A percentile compares a stretch with the other conserved stretches of the same genome.
Evolutionary conservation across 1,140 invertebrate genomes (phyloP).

Genomic region (Cryptotermes secundus): DNA sequence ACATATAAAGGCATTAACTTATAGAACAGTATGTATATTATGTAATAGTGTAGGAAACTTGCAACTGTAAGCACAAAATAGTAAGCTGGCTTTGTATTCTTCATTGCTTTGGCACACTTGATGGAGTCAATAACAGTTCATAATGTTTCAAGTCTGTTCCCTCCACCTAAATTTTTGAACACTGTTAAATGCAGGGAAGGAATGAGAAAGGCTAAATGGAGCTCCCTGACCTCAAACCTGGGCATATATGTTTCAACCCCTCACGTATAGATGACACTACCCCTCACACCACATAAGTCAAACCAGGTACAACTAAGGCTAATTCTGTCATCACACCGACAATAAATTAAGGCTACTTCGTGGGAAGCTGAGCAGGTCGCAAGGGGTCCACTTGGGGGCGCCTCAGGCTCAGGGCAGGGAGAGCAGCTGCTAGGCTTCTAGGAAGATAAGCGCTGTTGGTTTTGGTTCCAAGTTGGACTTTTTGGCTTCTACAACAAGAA

Average conservation of each 20-base stretch:
- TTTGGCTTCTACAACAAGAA: slow-evolving; percentile 85
- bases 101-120: not conserved
- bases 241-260: not conserved
- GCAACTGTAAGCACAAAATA: slow-evolving; percentile 1
- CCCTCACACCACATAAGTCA: not conserved
- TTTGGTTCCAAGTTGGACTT: slow-evolving; percentile 87
- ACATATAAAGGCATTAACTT: not conserved
- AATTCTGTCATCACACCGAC: not conserved
- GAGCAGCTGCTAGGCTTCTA: slow-evolving; percentile 75
- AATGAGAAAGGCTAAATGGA: not conserved
- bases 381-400: not conserved
- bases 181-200: too few species aligned
- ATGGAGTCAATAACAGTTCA: too few species aligned
- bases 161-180: too few species aligned
- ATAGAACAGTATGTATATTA: not conserved
- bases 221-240: not conserved
- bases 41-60: too few species aligned
- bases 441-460: slow-evolving; percentile 81
- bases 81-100: not conserved
- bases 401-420: slow-evolving; percentile 35
- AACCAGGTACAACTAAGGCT: not conserved
- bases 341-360: not conserved
- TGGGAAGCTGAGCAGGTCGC: not conserved
- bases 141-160: too few species aligned
- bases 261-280: not conserved